These are phyloP conservation scores for Ciconia maguari DNA, from an alignment of 2,113 vertebrate species.

Conservation along the genomic window DNA sequence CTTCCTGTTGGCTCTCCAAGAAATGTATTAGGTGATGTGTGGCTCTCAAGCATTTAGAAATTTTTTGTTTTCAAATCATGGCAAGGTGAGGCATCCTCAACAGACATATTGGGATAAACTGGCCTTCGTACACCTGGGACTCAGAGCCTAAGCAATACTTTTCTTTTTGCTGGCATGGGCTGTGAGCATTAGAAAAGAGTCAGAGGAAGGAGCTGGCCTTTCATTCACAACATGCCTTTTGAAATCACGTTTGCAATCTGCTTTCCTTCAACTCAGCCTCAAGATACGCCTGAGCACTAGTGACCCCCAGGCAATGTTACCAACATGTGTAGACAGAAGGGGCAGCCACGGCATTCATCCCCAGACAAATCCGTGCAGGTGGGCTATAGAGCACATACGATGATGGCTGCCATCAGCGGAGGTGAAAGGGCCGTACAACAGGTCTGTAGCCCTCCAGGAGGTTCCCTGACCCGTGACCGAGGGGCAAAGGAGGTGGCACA, in stretches of 20 bases:
- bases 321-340: background rate
- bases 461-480: rapidly evolving
- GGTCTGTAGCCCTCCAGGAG: background rate
- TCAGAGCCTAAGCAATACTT: background rate
- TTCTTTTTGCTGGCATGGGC: background rate
- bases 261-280: background rate
- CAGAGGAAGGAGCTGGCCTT: background rate
- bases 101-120: background rate
- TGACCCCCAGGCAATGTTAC: background rate
- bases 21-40: background rate
- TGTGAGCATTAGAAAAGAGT: background rate
- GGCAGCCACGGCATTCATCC: background rate
- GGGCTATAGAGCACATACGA: rapidly evolving
- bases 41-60: background rate
- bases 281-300: background rate
- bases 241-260: background rate
- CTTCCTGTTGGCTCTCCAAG: background rate
- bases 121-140: background rate
- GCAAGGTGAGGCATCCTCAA: background rate
- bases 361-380: background rate
- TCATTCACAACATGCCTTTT: background rate
- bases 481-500: background rate
- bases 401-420: background rate
- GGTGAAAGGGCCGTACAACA: background rate
- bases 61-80: background rate